Evolutionary conservation across 2,888 invertebrate species (phyloP), one percentile per base, ranked within the genome.

Genomic region (Limnephilus lunatus): DNA sequence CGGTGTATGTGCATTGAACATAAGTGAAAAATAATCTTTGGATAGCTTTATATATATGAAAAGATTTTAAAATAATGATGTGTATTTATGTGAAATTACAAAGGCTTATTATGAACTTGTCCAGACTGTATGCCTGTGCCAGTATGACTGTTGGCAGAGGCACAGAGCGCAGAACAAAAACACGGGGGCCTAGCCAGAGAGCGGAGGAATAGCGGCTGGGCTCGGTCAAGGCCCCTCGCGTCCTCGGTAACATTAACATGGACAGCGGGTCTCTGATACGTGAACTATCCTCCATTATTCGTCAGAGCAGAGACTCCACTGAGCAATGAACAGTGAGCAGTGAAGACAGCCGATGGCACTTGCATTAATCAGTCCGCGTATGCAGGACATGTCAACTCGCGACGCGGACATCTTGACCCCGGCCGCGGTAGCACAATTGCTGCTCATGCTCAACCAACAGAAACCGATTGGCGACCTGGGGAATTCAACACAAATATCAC

Each of bases 211-310:
- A 81, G 39, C 12, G 80, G 9, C 68, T n/a, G 68, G 39, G 89
- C 30, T 44, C 89, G 89, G 89, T 81, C 81, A 81, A 81, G 89
- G 81, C 81, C 32, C 39, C 44, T 25, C 81, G 32, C 35, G 81
- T 39, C 81, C 68, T 30, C 32, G 80, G 15, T 12, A 30, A 32
- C 82, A 92, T 92, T 92, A 92, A 83, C 92, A 92, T 92, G 92
- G 85, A 39, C 86, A 68, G 87, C 92, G 81, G 82, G 53, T 30
- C 81, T 82, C 89, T 81, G 32, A 81, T 80, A 92, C 91, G 91
- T 92, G 92, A 87, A 92, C 90, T 87, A 87, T 86, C 90, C 92
- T 85, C 90, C 90, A 81, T 86, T 91, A 86, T 87, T 44, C 44
- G 86, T 86, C n/a, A 86, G 86, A 86, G 30, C 25, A n/a, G 44